Evolutionary conservation across 1,140 invertebrate genomes (phyloP).

Genomic region (Lepidotrigona ventralis): DNA sequence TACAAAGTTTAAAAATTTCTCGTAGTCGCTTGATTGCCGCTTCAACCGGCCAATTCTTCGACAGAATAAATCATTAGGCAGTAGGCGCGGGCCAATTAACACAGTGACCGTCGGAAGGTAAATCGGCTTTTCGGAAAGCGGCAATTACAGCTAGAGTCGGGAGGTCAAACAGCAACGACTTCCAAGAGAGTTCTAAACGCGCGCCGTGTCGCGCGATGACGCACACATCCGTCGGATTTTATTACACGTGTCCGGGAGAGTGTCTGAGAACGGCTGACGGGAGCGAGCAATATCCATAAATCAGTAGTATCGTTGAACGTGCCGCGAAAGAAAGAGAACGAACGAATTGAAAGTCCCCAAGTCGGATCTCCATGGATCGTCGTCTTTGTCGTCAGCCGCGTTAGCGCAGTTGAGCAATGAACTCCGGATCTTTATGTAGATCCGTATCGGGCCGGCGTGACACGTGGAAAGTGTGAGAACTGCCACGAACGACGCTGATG

Average conservation of each 20-base stretch:
- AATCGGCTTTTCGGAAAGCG: constrained; percentile 69
- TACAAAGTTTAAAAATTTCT: too few relatives aligned
- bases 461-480: constrained; percentile 77
- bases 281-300: constrained; percentile 71
- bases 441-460: constrained; percentile 61
- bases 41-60: background rate
- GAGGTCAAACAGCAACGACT: constrained; percentile 64
- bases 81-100: constrained; percentile 56
- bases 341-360: background rate
- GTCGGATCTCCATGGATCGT: constrained; percentile 6
- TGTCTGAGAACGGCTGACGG: constrained; percentile 55
- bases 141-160: constrained; percentile 48
- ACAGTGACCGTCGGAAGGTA: constrained; percentile 23
- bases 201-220: constrained; percentile 42
- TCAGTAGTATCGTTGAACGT: constrained; percentile 70
- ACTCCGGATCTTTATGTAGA: constrained; percentile 62
- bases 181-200: constrained; percentile 49
- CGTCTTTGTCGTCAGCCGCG: constrained; percentile 36
- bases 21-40: background rate
- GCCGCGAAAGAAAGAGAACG: constrained; percentile 3
- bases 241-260: constrained; percentile 62
- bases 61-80: constrained; percentile 23
- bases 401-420: constrained; percentile 74
- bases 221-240: constrained; percentile 67
- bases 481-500: constrained; percentile 40